These are phyloP conservation scores for Phengaris alcon DNA, from an alignment of 2,888 invertebrate genomes.

Conservation along the genomic window DNA sequence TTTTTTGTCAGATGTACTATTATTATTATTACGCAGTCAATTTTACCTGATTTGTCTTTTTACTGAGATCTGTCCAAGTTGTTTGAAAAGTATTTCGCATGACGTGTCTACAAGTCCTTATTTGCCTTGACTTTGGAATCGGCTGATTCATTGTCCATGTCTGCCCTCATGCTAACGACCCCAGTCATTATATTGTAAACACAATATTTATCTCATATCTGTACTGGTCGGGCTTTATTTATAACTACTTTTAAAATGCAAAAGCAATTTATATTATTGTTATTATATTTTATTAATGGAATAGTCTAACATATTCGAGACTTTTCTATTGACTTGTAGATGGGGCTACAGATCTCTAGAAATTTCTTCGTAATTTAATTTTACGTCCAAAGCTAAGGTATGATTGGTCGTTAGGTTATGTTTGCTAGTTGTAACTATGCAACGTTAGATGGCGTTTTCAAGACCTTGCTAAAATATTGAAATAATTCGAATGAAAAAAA, in stretches of 20 bases:
- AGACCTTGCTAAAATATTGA: not conserved
- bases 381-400: not conserved
- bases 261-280: too few relatives aligned
- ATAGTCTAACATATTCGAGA: slow-evolving; percentile 21
- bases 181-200: not conserved
- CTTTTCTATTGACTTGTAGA: slow-evolving; percentile 54
- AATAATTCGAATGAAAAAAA: too few relatives aligned
- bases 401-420: not conserved
- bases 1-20: too few relatives aligned
- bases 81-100: not conserved
- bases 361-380: not conserved
- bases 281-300: not conserved
- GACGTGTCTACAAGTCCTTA: not conserved
- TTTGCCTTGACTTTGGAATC: not conserved
- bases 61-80: too few relatives aligned
- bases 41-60: too few relatives aligned
- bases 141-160: not conserved
- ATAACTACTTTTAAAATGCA: not conserved
- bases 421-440: not conserved
- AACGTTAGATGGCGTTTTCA: slow-evolving; percentile 1
- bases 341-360: slow-evolving; percentile 46
- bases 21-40: too few relatives aligned
- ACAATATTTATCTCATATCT: not conserved
- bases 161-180: not conserved
- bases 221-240: not conserved